A percentile compares a stretch with the other conserved stretches of the same genome.
phyloP scores from a whole-genome alignment of 2,888 invertebrate species.

The Hetaerina titia region DNA sequence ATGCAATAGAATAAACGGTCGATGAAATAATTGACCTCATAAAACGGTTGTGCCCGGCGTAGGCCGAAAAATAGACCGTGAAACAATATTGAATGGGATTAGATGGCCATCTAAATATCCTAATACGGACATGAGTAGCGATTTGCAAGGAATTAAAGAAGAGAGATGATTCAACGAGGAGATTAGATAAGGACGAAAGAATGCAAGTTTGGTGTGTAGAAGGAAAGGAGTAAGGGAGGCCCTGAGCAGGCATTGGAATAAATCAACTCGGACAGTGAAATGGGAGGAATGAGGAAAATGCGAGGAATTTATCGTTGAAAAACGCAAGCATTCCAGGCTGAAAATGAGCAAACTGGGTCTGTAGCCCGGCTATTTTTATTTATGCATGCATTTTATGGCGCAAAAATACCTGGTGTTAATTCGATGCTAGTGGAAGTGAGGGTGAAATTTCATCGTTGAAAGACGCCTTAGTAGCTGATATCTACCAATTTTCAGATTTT shows the following conservation, averaged over 20 bases:
- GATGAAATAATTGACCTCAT: too few species aligned
- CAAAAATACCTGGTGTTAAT: constrained; percentile 1
- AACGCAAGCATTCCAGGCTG: not conserved
- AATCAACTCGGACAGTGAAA: not conserved
- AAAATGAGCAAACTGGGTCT: not conserved
- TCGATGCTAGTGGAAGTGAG: not conserved
- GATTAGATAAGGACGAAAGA: too few species aligned
- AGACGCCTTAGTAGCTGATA: not conserved
- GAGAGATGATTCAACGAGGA: not conserved
- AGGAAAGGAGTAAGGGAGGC: not conserved
- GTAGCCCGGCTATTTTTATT: not conserved
- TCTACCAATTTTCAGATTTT: too few species aligned
- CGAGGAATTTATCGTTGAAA: not conserved
- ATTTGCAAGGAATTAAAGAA: not conserved
- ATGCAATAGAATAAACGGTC: too few species aligned
- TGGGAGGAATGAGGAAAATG: not conserved
- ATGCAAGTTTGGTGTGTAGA: too few species aligned
- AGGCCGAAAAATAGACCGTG: too few species aligned
- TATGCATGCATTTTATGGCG: not conserved
- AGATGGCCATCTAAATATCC: too few species aligned
- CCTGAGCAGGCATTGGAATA: not conserved
- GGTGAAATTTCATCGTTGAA: not conserved
- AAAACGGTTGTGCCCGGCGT: too few species aligned
- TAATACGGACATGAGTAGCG: not conserved
- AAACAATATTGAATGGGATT: too few species aligned